Evolutionary conservation across 2,888 invertebrate genomes (phyloP), one percentile per base, ranked within the genome.

Genomic region (Atrina japonica): DNA sequence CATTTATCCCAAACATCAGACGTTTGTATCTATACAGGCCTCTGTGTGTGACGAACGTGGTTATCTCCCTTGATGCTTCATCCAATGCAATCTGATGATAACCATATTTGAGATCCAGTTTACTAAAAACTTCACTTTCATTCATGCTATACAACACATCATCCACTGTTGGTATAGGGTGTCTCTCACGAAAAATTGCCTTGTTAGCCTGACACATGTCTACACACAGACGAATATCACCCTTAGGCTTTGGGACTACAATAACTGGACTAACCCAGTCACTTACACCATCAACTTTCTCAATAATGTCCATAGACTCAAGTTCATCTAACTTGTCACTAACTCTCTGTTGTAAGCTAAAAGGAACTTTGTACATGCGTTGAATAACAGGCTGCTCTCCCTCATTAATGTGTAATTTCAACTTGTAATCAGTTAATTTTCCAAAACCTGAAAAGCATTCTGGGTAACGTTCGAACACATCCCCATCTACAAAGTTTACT

Each of bases 1-100:
- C 56, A 25, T 43, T 66, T 1, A 81, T 70, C n/a, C 66, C 76
- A 56, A 78, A 80, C 60, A 67, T 52, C 11, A 79, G 55, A 2
- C 72, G 30, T 53, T 66, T 68, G 47, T 69, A 76, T 11, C 76
- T 18, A 27, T 50, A 77, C 5, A 77, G 60, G 18, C 70, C 75
- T 30, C 29, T 58, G 45, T 80, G 70, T 35, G 78, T 75, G 16
- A 70, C 69, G 55, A 80, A 80, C 18, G 79, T 80, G 30, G 81
- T 78, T 18, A 80, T 80, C 16, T 65, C 67, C 5, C 77, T 45
- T 25, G 76, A 80, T 16, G 66, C 61, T 29, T 78, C 75, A 11
- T 58, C 64, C 3, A 80, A 45, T 58, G 78, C 78, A 21, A 75
- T 64, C 41, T 80, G 75, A 25, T 80, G 76, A 60, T 69, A 81